Evolutionary conservation across 1,140 invertebrate species (phyloP).

Genomic region (Euwallacea similis): DNA sequence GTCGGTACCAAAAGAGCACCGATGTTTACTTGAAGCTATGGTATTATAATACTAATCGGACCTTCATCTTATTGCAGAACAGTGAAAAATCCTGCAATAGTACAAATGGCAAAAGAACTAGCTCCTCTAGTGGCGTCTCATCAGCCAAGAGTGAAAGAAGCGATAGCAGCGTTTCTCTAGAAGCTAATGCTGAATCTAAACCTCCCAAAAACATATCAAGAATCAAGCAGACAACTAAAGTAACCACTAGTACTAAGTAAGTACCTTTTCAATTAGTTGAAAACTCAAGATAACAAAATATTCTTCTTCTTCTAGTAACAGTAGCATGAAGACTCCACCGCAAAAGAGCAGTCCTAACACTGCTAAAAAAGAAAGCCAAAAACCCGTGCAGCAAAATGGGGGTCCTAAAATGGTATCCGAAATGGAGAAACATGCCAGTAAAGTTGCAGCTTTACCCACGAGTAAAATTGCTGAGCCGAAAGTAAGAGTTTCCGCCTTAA

Average conservation of each 20-base stretch:
- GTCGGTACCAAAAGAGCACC: background rate
- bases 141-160: slow-evolving; percentile 81
- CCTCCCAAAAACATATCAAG: slow-evolving; percentile 46
- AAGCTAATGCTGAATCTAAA: slow-evolving; percentile 49
- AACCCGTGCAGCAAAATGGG: slow-evolving; percentile 19
- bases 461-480: slow-evolving; percentile 51
- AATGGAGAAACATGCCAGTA: slow-evolving; percentile 51
- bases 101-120: slow-evolving; percentile 78
- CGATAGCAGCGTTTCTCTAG: slow-evolving; percentile 51
- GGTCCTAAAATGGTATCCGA: slow-evolving; percentile 43
- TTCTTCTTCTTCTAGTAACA: background rate
- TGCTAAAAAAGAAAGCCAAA: slow-evolving; percentile 46
- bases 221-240: slow-evolving; percentile 46
- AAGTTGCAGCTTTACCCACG: slow-evolving; percentile 45
- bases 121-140: slow-evolving; percentile 84
- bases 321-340: slow-evolving; percentile 28
- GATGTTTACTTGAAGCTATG: too few relatives aligned
- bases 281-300: too few relatives aligned
- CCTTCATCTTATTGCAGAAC: slow-evolving; percentile 62
- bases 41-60: too few relatives aligned
- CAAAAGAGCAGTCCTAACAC: slow-evolving; percentile 45
- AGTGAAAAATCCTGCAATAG: slow-evolving; percentile 69
- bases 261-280: too few relatives aligned
- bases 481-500: slow-evolving; percentile 41
- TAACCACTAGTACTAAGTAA: slow-evolving; percentile 6